A percentile compares a stretch with the other conserved stretches of the same genome.
phyloP scores from a whole-genome alignment of 2,888 invertebrate genomes.

The Hedya salicella region DNA sequence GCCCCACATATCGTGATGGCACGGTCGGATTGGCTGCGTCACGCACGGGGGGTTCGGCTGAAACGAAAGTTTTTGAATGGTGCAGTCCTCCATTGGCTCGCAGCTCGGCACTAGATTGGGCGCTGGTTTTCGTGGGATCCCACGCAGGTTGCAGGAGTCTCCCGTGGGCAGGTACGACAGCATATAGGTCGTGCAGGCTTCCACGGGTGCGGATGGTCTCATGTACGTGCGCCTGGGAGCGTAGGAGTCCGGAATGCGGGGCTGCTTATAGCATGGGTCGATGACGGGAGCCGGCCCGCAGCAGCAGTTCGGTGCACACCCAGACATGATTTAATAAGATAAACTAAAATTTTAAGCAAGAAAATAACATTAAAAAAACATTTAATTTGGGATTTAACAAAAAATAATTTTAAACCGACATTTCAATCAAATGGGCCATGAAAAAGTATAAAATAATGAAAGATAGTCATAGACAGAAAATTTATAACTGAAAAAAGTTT shows the following conservation, averaged over 20 bases:
- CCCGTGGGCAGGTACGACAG: constrained; percentile 86
- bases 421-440: constrained; percentile 62
- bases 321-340: constrained; percentile 73
- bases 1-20: constrained; percentile 87
- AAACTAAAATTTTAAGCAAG: constrained; percentile 58
- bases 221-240: constrained; percentile 84
- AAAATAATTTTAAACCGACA: constrained; percentile 79
- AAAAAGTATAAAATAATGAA: neutral
- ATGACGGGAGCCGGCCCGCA: constrained; percentile 63
- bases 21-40: constrained; percentile 86
- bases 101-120: constrained; percentile 74
- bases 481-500: neutral
- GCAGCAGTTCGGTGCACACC: constrained; percentile 74
- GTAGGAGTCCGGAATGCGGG: constrained; percentile 83
- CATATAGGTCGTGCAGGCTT: constrained; percentile 87
- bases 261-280: constrained; percentile 84
- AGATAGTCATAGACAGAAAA: neutral
- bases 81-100: constrained; percentile 76
- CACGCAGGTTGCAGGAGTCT: constrained; percentile 71
- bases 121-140: constrained; percentile 62
- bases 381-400: constrained; percentile 69
- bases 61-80: constrained; percentile 82
- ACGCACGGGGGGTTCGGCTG: constrained; percentile 84
- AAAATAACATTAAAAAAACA: constrained; percentile 67
- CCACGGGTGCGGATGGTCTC: constrained; percentile 85